Evolutionary conservation across 1,140 invertebrate species (phyloP).

Genomic region (Drosophila simulans): DNA sequence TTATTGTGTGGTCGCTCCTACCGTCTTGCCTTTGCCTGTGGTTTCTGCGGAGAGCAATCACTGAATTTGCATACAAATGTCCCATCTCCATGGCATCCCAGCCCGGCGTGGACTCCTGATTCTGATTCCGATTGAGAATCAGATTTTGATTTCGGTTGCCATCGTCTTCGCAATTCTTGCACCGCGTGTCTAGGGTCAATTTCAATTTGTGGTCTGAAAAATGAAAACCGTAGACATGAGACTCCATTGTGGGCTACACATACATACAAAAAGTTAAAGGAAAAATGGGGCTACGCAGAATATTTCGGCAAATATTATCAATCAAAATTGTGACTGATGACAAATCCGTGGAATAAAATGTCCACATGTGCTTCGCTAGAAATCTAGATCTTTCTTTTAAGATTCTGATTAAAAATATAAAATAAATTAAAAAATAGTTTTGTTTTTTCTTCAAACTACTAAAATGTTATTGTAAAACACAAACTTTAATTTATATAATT

Average conservation of each 20-base stretch:
- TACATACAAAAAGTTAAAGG: not conserved
- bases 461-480: no score
- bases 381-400: not conserved
- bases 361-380: not conserved
- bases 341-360: not conserved
- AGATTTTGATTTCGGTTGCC: conserved; percentile 23
- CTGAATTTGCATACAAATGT: conserved; percentile 74
- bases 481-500: no score
- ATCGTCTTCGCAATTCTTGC: conserved; percentile 1
- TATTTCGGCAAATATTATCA: conserved; percentile 24
- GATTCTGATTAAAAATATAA: not conserved
- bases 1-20: conserved; percentile 79
- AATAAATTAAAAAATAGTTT: no score
- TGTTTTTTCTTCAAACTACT: no score
- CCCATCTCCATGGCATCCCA: conserved; percentile 10
- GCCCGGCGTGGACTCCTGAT: conserved; percentile 17
- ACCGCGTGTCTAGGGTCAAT: conserved; percentile 24
- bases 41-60: conserved; percentile 65
- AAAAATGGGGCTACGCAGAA: not conserved
- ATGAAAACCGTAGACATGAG: not conserved
- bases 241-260: not conserved
- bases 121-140: conserved; percentile 18
- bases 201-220: conserved; percentile 35
- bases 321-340: conserved; percentile 29
- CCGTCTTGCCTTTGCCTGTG: conserved; percentile 62